Evolutionary conservation across 2,888 invertebrate genomes (phyloP), one percentile per base, ranked within the genome.

Genomic region (Rhagium mordax): DNA sequence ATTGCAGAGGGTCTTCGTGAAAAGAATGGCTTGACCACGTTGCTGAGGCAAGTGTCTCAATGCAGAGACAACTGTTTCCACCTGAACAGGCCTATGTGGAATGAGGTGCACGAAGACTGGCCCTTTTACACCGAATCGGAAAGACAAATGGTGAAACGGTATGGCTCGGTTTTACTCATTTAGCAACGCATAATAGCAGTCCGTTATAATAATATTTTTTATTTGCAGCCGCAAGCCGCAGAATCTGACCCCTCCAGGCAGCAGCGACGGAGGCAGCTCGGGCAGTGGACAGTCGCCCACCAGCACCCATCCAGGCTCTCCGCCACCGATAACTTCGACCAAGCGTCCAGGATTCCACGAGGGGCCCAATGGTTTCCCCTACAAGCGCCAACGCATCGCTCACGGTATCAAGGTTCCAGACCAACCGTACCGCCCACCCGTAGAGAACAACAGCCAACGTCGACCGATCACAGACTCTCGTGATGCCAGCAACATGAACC

Each of bases 91-190:
- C 93, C 94, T 85, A 91, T 95, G 84, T 98, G 97, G 96, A 95
- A 95, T 86, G 98, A 98, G 87, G 96, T 97, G 79, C 94, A 96
- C 83, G 95, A 95, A 85, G 95, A 96, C 86, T 98, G 98, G 98
- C 96, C 96, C 75, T 97, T 95, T 90, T 98, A 97, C 87, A 92
- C 94, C 18, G 97, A 97, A 83, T 94, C 95, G 85, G 98, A 98
- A 87, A 92, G 92, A 87, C 94, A 95, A 86, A 92, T 94, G 88
- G 91, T 98, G 85, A 97, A 96, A 91, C 93, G 95, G 94, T 94
- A 84, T 33, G 6, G 21, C 15, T 49, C 5, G 1, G 27, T 59
- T 61, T 29, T 51, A 61, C 49, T 33, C 15, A 15, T 51, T 18
- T 3, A 7, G 7, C 20, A 51, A 7, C 8, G 18, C n/a, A n/a